Conservation (phyloP, 2,797 vertebrate species). For the Halcyon smyrnensis region DNA sequence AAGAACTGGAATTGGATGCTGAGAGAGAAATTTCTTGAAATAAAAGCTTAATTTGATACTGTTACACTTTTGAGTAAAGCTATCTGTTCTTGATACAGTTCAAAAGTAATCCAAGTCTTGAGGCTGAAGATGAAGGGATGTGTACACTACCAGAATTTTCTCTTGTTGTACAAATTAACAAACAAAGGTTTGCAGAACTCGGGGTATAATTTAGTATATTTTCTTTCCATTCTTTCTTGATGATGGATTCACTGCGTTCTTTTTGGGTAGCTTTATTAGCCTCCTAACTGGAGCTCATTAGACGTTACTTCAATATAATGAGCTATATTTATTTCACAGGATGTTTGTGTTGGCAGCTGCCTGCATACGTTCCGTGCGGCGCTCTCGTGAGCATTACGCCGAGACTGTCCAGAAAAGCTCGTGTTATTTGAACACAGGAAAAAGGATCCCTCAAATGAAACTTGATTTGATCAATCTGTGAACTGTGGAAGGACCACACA, state of each 20-base stretch:
- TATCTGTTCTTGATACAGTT: neutral
- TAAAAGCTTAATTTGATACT: neutral
- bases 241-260: neutral
- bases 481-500: neutral
- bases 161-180: neutral
- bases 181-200: neutral
- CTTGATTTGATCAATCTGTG: neutral
- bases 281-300: slow-evolving; percentile 11
- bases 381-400: neutral
- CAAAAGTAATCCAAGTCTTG: neutral
- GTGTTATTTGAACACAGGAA: neutral
- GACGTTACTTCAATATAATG: slow-evolving; percentile 18
- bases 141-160: neutral
- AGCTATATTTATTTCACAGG: slow-evolving; percentile 34
- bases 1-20: neutral
- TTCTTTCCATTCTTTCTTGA: neutral
- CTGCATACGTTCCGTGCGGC: neutral
- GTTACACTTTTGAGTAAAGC: neutral
- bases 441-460: neutral
- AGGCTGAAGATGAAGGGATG: neutral
- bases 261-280: slow-evolving; percentile 11
- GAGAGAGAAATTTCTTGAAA: neutral
- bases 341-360: slow-evolving; percentile 27
- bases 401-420: neutral
- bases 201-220: neutral